phyloP scores from a whole-genome alignment of 2,888 invertebrate genomes.

The Eupeodes latifasciatus region DNA sequence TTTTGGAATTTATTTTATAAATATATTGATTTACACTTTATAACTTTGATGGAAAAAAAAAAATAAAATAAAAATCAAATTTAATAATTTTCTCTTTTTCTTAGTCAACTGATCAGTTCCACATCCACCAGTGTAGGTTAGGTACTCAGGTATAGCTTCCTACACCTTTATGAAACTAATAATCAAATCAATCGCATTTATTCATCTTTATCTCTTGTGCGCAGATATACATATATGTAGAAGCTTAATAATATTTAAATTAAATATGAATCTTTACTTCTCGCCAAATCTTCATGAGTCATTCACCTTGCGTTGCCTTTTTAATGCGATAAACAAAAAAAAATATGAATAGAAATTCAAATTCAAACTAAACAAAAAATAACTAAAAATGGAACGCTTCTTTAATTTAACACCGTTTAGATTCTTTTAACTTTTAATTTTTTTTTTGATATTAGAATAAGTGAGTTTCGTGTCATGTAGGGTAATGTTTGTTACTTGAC shows the following conservation, averaged over 20 bases:
- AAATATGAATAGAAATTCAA: conserved; percentile 5
- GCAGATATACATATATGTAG: neutral
- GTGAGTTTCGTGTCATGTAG: conserved; percentile 2
- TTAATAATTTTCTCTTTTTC: no score
- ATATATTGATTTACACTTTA: no score
- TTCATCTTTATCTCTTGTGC: conserved; percentile 22
- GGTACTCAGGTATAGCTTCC: neutral
- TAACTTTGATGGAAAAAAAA: no score
- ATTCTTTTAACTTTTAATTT: conserved; percentile 5
- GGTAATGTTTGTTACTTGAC: conserved; percentile 31
- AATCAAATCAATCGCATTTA: neutral
- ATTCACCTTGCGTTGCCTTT: conserved; percentile 20
- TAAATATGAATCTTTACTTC: neutral
- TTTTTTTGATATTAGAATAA: conserved; percentile 3
- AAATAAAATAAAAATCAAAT: no score
- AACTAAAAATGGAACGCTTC: conserved; percentile 15
- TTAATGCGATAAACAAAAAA: conserved; percentile 28
- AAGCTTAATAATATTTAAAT: conserved; percentile 46
- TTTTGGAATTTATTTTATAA: no score
- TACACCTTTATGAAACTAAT: neutral
- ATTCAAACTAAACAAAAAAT: conserved; percentile 19
- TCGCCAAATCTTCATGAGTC: conserved; percentile 36
- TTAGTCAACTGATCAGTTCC: no score
- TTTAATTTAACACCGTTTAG: neutral
- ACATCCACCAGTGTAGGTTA: neutral